Base-by-base conservation (phyloP, 2,797 vertebrate species). In the Phrynocephalus guinanensis region DNA sequence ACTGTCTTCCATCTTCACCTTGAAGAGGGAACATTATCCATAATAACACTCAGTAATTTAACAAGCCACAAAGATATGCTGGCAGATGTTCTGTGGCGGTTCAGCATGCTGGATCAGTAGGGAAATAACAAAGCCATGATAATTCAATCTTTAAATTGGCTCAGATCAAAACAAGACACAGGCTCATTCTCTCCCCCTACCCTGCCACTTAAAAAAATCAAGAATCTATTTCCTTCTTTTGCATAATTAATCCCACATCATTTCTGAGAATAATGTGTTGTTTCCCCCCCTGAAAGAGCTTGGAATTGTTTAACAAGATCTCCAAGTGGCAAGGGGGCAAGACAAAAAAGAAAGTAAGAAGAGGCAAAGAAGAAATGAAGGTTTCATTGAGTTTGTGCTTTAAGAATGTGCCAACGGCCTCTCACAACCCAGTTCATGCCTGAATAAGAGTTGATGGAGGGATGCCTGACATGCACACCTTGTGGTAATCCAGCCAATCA, bases 1-100 rank as follows among this genome's bases (percentile, higher is more conserved):
- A 26, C 30, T 71, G 67, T 87, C 86, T 90, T 93, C 92, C 82
- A 91, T 87, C 90, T 79, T 91, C 82, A 85, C 90, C 81, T 78
- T 84, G 2, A 90, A 11, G 84, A 88, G 80, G 70, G 87, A 84
- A 79, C 68, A 85, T 91, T 92, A 92, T 80, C 66, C 56, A 83
- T 82, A 85, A 91, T 92, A 91, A 48, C 89, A 84, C 76, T 88
- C 86, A 56, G 70, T 56, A 26, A 4, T 90, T 83, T 28, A 82
- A 93, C 76, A 85, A 79, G 67, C 1, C 78, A 85, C 80, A 87
- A 76, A 93, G 88, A 88, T 87, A 90, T 63, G 15, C 22, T 91
- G 88, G 56, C 88, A 92, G 93, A 91, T 90, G 86, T 89, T 93
- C 90, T 15, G 1, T 38, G 90, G 84, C 44, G 86, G 33, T 60